Base-by-base conservation (phyloP, 92 coral and sea anemone species). In the Meandrina meandrites region DNA sequence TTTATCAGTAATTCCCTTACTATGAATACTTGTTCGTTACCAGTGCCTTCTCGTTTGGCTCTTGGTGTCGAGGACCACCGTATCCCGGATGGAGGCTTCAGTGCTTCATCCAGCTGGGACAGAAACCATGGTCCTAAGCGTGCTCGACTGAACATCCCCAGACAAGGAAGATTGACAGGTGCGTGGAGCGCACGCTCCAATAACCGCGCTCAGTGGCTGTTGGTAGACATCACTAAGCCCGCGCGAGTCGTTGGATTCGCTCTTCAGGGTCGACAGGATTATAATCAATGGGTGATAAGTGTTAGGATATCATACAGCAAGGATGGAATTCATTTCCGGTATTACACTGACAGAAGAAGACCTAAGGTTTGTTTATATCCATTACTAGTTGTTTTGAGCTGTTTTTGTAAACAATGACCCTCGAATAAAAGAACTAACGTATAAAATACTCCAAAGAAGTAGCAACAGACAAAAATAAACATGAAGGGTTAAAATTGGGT, bases 61-160 rank as follows among this genome's bases (percentile, higher is more conserved):
- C 88, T 94, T 75, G 96, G 96, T 47, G 91, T 94, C 79, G 96
- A 87, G 86, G 92, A 91, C 58, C 89, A 93, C 56, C 86, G 90
- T 17, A 91, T 93, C 84, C 92, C 92, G 24, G 92, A 92, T 86
- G 86, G 94, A 42, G 81, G 84, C 34, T 56, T 93, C 81, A 91
- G 92, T 7, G 79, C 95, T 28, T 93, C 96, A 40, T 79, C 94
- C 64, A 76, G 81, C 35, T 89, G 88, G 88, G 79, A 88, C 78
- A 83, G 84, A 28, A 76, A 87, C 82, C 92, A 89, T 17, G 89
- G 90, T 11, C 87, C 94, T 42, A 78, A 77, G 85, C 90, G 87
- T 8, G 83, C 90, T 9, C 92, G 96, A 19, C 89, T 93, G 45
- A 91, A 93, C 87, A 87, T 66, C 50, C 69, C 72, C 56, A 64